Evolutionary conservation across 2,888 invertebrate genomes (phyloP).

Genomic region (Priocnemis perturbator): DNA sequence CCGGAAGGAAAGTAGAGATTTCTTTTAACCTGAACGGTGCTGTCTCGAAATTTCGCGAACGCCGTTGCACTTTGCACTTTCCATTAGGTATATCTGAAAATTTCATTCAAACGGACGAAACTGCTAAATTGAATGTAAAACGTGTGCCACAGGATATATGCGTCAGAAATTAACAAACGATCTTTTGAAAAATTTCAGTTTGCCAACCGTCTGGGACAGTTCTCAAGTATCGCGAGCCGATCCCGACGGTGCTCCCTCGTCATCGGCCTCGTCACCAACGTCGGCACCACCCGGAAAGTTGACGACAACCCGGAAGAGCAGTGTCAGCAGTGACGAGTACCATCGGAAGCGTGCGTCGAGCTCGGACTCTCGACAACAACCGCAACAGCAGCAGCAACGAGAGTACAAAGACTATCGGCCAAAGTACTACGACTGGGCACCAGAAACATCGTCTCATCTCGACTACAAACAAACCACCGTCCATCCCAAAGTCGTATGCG

Average conservation of each 20-base stretch:
- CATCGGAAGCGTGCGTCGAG: constrained; percentile 59
- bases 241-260: constrained; percentile 84
- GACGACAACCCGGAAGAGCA: constrained; percentile 52
- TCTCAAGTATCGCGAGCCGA: constrained; percentile 79
- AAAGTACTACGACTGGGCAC: constrained; percentile 66
- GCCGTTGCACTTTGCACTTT: too few species aligned
- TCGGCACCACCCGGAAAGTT: constrained; percentile 63
- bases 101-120: too few species aligned
- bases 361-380: constrained; percentile 76
- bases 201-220: constrained; percentile 63
- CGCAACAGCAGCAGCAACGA: constrained; percentile 75
- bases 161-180: too few species aligned
- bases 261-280: constrained; percentile 78
- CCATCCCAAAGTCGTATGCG: constrained; percentile 79
- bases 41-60: too few species aligned
- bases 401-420: constrained; percentile 77
- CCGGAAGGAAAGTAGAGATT: too few species aligned
- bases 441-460: constrained; percentile 59
- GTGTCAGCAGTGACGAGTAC: constrained; percentile 61
- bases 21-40: too few species aligned
- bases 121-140: too few species aligned
- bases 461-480: constrained; percentile 75
- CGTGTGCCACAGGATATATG: too few species aligned
- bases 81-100: too few species aligned
- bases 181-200: constrained; percentile 42